These are phyloP conservation scores for Anarsia innoxiella DNA, from an alignment of 2,888 invertebrate genomes.

Conservation along the genomic window DNA sequence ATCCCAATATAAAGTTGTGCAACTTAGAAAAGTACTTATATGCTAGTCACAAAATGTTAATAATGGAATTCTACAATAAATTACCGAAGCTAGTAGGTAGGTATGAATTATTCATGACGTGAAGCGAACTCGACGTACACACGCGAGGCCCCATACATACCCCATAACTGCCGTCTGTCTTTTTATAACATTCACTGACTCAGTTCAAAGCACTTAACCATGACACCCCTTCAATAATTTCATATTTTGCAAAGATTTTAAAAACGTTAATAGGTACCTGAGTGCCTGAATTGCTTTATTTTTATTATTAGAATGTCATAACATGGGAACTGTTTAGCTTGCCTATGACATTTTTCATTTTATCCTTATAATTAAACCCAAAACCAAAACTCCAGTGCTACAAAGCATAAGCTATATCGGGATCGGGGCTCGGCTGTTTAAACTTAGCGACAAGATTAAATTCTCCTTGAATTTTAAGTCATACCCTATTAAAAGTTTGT, in stretches of 20 bases:
- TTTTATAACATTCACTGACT: slow-evolving; percentile 16
- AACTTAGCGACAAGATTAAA: slow-evolving; percentile 54
- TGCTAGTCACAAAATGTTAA: slow-evolving; percentile 27
- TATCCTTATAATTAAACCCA: slow-evolving; percentile 27
- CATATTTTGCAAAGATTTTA: too few relatives aligned
- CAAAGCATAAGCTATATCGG: slow-evolving; percentile 31
- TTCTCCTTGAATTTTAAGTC: slow-evolving; percentile 68
- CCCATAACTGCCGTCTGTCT: slow-evolving; percentile 18
- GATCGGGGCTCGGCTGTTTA: slow-evolving; percentile 35
- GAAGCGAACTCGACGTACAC: slow-evolving; percentile 25
- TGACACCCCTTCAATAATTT: too few relatives aligned
- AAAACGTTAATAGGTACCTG: too few relatives aligned
- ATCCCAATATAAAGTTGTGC: too few relatives aligned
- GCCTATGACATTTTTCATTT: too few relatives aligned
- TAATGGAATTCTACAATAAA: slow-evolving; percentile 34
- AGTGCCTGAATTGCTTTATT: too few relatives aligned
- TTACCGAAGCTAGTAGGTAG: slow-evolving; percentile 33
- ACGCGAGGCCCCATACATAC: slow-evolving; percentile 25
- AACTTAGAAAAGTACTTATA: too few relatives aligned
- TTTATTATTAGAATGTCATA: too few relatives aligned
- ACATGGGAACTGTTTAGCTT: too few relatives aligned
- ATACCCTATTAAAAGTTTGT: slow-evolving; percentile 73
- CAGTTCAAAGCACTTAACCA: background rate
- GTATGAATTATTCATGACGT: slow-evolving; percentile 36
- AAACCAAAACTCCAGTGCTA: slow-evolving; percentile 24